Percentiles rank a stretch among this genome's conserved stretches.
These are phyloP conservation scores for Pasiphila rectangulata DNA, from an alignment of 2,888 invertebrate species.

Conservation along the genomic window DNA sequence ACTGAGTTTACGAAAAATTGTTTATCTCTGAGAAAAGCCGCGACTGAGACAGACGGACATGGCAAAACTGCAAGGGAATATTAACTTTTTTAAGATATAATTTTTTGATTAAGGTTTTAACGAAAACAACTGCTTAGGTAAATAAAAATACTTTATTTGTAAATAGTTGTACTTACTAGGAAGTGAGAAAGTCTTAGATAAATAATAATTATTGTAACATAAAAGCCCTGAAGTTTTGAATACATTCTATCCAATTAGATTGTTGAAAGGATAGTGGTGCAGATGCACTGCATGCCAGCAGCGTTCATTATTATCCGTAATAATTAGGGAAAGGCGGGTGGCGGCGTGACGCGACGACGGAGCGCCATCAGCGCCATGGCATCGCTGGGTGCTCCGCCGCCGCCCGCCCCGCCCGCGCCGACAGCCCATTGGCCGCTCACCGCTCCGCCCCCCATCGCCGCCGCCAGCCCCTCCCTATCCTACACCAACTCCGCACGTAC, in stretches of 20 bases:
- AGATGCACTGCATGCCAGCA: not conserved
- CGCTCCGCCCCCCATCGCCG: constrained; percentile 46
- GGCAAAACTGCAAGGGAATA: too few species aligned
- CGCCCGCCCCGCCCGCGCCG: constrained; percentile 20
- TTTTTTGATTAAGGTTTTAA: too few species aligned
- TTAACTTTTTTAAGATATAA: too few species aligned
- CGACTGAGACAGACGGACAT: too few species aligned
- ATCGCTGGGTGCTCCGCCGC: constrained; percentile 8
- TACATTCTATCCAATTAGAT: not conserved
- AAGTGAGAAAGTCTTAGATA: too few species aligned
- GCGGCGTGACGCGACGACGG: constrained; percentile 9
- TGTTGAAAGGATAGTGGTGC: not conserved
- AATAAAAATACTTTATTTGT: too few species aligned
- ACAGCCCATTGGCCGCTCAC: constrained; percentile 52
- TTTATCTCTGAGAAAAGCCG: too few species aligned
- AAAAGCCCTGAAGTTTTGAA: too few species aligned
- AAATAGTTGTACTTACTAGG: too few species aligned
- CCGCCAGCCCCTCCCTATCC: constrained; percentile 43
- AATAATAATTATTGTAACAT: too few species aligned
- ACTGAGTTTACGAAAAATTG: too few species aligned
- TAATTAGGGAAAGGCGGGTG: not conserved
- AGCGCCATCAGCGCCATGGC: constrained; percentile 6
- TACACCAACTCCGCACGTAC: constrained; percentile 34
- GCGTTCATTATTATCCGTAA: not conserved
- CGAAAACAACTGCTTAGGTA: too few species aligned